Base-by-base conservation (phyloP, 1,140 invertebrate genomes). In the Nephila pilipes region DNA sequence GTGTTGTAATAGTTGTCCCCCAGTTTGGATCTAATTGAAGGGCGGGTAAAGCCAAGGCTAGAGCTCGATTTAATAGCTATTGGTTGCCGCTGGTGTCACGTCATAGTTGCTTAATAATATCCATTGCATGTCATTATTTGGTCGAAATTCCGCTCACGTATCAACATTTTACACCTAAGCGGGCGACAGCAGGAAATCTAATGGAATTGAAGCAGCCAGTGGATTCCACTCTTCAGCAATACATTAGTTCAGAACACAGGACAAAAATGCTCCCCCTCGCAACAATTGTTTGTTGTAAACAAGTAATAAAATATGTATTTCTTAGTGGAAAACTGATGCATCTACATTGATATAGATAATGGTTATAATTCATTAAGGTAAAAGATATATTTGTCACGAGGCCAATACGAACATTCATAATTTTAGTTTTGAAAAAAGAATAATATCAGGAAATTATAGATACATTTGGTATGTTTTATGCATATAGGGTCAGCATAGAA, bases 51-150 rank as follows among this genome's bases (percentile, higher is more conserved):
- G 46, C 36, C 36, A 79, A 83, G 22, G 69, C 79, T 25, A 18
- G 87, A 36, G 25, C 60, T 57, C 14, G 89, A n/a, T 88, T 88
- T 88, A 63, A 91, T 91, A 46, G 75, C 60, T 69, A 75, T 88
- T 88, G 60, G 65, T 90, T 83, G 57, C 57, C 25, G 90, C 46
- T 80, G 29, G 75, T 85, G 81, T 92, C 90, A 85, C 90, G 90
- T 85, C 81, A 85, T 57, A 75, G 80, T 92, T 92, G 55, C 90
- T 92, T 92, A 92, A 92, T 92, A 92, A 92, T 85, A 92, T 92
- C 90, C 60, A 92, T 85, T 85, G 90, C 90, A 92, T 92, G 90
- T 92, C 79, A 69, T 92, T 92, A 92, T 69, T 85, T 22, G 55
- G 90, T 55, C n/a, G 36, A 38, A 63, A 91, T 91, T 92, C 90